These are phyloP conservation scores for Hofmannophila pseudospretella DNA, from an alignment of 2,888 invertebrate genomes.

Conservation along the genomic window DNA sequence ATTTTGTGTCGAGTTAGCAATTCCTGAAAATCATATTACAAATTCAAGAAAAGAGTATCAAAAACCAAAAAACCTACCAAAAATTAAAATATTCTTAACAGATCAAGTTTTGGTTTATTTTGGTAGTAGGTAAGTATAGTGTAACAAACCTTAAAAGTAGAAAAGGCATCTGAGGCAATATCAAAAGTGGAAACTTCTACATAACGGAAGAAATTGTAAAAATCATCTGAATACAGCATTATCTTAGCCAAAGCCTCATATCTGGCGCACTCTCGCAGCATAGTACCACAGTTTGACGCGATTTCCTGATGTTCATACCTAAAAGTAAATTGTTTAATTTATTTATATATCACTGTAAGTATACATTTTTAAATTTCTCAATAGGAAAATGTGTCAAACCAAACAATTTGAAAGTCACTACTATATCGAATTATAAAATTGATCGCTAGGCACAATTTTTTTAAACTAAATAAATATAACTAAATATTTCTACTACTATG, in stretches of 20 bases:
- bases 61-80: slow-evolving; percentile 3
- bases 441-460: too few relatives aligned
- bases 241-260: slow-evolving; percentile 99
- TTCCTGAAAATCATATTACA: slow-evolving; percentile 81
- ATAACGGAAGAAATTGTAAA: slow-evolving; percentile 99
- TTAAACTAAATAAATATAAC: too few relatives aligned
- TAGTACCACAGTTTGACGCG: slow-evolving; percentile 98
- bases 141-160: slow-evolving; percentile 95
- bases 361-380: background rate
- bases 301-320: slow-evolving; percentile 99
- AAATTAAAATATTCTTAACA: background rate
- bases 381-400: too few relatives aligned
- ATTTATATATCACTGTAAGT: background rate
- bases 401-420: too few relatives aligned
- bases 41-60: background rate
- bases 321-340: slow-evolving; percentile 31
- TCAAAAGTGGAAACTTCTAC: slow-evolving; percentile 99
- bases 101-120: too few relatives aligned
- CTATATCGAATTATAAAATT: too few relatives aligned
- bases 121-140: background rate
- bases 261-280: slow-evolving; percentile 98
- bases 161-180: slow-evolving; percentile 99
- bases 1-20: slow-evolving; percentile 96
- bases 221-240: slow-evolving; percentile 97
- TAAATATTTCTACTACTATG: too few relatives aligned